These are phyloP conservation scores for Falco rusticolus DNA, from an alignment of 2,797 vertebrate species.

Conservation along the genomic window DNA sequence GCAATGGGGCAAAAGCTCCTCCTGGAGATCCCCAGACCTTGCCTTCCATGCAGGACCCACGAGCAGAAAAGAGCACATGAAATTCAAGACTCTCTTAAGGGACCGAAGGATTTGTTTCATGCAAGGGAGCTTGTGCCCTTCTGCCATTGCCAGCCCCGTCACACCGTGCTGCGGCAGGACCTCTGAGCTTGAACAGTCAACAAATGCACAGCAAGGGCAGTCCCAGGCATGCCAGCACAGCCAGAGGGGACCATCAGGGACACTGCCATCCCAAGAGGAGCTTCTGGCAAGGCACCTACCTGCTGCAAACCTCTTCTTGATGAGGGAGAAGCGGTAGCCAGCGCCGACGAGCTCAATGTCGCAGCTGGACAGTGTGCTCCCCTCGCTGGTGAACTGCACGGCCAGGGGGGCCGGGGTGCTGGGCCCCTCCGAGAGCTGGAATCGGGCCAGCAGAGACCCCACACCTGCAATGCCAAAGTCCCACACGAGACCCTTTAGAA, in stretches of 20 bases:
- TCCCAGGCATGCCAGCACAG: rapidly evolving
- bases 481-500: not conserved
- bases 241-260: rapidly evolving
- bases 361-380: slow-evolving; percentile 93
- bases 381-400: slow-evolving; percentile 96
- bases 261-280: rapidly evolving
- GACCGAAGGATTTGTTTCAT: not conserved
- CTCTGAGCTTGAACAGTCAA: not conserved
- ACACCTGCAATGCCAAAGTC: slow-evolving; percentile 80
- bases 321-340: slow-evolving; percentile 94
- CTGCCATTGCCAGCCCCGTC: not conserved
- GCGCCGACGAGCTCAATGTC: slow-evolving; percentile 94
- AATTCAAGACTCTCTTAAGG: rapidly evolving
- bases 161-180: rapidly evolving
- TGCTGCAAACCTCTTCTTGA: slow-evolving; percentile 98
- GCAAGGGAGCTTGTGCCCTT: not conserved
- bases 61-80: rapidly evolving
- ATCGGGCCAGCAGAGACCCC: slow-evolving; percentile 93
- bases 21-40: not conserved
- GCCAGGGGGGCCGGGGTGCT: slow-evolving; percentile 91
- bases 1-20: not conserved
- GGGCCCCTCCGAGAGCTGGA: slow-evolving; percentile 89
- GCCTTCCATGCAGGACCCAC: rapidly evolving
- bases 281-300: slow-evolving; percentile 73
- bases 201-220: rapidly evolving